Conservation (phyloP, 2,888 invertebrate genomes). For the Leucophenga maculata region DNA sequence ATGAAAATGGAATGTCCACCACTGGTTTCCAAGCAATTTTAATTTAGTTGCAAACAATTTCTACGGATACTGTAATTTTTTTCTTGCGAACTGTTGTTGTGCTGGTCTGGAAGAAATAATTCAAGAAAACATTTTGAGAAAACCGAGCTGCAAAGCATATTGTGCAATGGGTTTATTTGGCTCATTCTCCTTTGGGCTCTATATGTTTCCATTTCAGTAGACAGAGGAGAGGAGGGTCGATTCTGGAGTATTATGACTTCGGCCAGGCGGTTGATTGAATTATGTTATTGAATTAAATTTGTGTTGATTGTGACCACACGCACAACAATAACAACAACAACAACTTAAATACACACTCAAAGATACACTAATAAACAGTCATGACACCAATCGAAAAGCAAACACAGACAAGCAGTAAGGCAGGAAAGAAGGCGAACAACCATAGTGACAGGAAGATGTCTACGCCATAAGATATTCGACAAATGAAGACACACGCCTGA, state of each 20-base stretch:
- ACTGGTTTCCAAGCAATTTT: slow-evolving; percentile 44
- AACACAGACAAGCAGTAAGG: slow-evolving; percentile 50
- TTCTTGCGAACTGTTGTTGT: too few relatives aligned
- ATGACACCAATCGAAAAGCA: slow-evolving; percentile 60
- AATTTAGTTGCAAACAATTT: slow-evolving; percentile 46
- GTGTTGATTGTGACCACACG: slow-evolving; percentile 63
- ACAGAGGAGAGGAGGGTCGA: neutral
- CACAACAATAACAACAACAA: slow-evolving; percentile 25
- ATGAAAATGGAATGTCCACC: too few relatives aligned
- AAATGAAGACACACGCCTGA: slow-evolving; percentile 16
- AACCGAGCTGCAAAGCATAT: too few relatives aligned
- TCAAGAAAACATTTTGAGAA: too few relatives aligned
- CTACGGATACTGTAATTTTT: slow-evolving; percentile 36
- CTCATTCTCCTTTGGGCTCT: slow-evolving; percentile 18
- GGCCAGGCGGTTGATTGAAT: slow-evolving; percentile 57
- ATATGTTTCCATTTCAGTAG: neutral
- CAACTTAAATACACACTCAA: slow-evolving; percentile 14
- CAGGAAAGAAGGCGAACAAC: neutral
- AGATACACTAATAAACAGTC: slow-evolving; percentile 36
- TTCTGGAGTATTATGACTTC: neutral
- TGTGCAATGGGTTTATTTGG: too few relatives aligned
- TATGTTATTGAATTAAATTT: slow-evolving; percentile 69
- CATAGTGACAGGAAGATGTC: neutral
- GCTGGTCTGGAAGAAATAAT: too few relatives aligned
- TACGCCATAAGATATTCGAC: slow-evolving; percentile 12